Evolutionary conservation across 2,113 vertebrate species (phyloP), one percentile per base, ranked within the genome.

Genomic region (Columba janthina): DNA sequence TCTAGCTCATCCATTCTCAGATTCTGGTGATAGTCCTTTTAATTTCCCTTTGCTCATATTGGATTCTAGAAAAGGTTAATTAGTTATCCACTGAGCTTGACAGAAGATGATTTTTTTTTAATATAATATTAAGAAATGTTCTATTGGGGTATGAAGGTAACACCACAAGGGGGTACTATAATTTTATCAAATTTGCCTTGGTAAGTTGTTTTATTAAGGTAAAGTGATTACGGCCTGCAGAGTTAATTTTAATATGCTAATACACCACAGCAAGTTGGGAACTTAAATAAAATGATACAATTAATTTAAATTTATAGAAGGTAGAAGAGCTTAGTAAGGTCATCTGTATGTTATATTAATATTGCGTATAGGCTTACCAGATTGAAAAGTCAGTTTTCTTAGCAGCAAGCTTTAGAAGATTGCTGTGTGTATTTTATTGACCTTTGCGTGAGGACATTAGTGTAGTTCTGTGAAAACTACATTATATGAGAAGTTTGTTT

Each of bases 191-290:
- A 97, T 98, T 97, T 97, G 94, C 95, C 97, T 97, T 94, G 77
- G 85, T 95, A 97, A 96, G 88, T 97, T 97, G 80, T 73, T 95
- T 97, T 96, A 96, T 97, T 97, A 96, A 97, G 85, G 96, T 98
- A 94, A 97, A 97, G 90, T 97, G 97, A 97, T 98, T 98, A 97
- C 95, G 97, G 95, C 89, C 94, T 70, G 92, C 96, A 96, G 93
- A 97, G 97, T 98, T 98, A 97, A 98, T 98, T 98, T 98, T 96
- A 98, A 97, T 97, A 98, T 98, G 98, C 89, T 97, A 98, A 98
- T 97, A 93, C 60, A 96, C 91, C 97, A 94, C 90, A 96, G 98
- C 91, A 97, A 98, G 96, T 95, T 97, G 96, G 95, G 86, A 94
- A 97, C 90, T 97, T 97, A 94, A 97, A 97, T 98, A 97, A 97